These are phyloP conservation scores for Meiosimyza decipiens DNA, from an alignment of 2,888 invertebrate species.

Conservation along the genomic window DNA sequence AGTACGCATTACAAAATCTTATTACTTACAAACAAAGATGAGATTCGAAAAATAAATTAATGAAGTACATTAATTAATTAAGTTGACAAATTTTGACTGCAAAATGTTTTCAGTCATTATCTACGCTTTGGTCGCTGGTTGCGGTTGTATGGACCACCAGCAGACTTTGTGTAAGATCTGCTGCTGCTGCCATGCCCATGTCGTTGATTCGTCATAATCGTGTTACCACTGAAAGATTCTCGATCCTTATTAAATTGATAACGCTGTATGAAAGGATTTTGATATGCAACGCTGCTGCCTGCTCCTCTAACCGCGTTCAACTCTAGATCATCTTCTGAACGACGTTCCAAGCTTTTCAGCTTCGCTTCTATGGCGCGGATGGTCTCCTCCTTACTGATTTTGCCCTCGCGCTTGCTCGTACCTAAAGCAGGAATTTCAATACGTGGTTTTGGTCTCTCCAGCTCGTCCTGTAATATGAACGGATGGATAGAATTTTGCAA, in stretches of 20 bases:
- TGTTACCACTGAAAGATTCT: constrained; percentile 42
- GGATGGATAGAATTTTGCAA: background rate
- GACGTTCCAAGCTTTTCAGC: constrained; percentile 80
- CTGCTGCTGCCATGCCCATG: constrained; percentile 39
- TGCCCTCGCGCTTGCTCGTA: constrained; percentile 72
- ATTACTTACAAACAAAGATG: constrained; percentile 12
- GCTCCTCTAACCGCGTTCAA: constrained; percentile 74
- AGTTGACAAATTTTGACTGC: background rate
- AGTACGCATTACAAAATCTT: too few species aligned
- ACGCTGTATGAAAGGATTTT: constrained; percentile 76
- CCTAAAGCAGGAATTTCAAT: constrained; percentile 82
- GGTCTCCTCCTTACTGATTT: constrained; percentile 80
- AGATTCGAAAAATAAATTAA: too few species aligned
- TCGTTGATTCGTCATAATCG: constrained; percentile 41
- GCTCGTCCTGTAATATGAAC: constrained; percentile 72
- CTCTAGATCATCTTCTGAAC: constrained; percentile 79
- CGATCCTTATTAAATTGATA: constrained; percentile 71
- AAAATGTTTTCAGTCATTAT: constrained; percentile 40
- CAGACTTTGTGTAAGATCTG: constrained; percentile 52
- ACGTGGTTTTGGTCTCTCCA: constrained; percentile 80
- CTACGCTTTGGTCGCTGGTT: constrained; percentile 60
- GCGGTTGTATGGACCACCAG: constrained; percentile 58
- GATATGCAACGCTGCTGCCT: constrained; percentile 66
- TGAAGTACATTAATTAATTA: too few species aligned
- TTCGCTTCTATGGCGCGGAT: constrained; percentile 92